Evolutionary conservation across 2,797 vertebrate genomes (phyloP), one percentile per base, ranked within the genome.

Genomic region (Labeo calbasu): DNA sequence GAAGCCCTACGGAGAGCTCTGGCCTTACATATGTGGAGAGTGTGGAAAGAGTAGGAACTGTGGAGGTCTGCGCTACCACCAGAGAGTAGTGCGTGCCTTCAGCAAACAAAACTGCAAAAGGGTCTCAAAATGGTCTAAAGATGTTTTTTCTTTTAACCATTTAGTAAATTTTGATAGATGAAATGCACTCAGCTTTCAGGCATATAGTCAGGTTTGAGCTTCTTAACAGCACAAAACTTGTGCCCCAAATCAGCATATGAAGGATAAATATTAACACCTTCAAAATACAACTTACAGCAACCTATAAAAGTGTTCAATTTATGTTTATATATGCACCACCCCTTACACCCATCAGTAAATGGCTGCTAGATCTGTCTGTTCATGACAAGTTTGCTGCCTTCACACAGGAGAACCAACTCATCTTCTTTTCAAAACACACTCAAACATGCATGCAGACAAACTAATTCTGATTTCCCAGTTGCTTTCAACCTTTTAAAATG

Each of bases 11-110:
- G 28, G 28, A 32, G 28, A 32, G 1, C 28, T 32, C 28, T 32
- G 28, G 28, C 28, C 1, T 32, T 32, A 32, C 28, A 48, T 92
- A 59, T 95, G 95, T 2, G 89, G 88, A 32, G 92, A 94, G 84
- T 95, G 95, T 84, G 94, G 93, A n/a, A 94, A 94, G 86, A 92
- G 92, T 13, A 92, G 93, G 71, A 94, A 95, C 90, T 92, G 28
- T 28, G 93, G 93, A 5, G 93, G 93, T 13, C 93, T 95, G 5
- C 94, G 92, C 79, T 93, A 94, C 84, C 95, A 95, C 90, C 92
- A 94, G 91, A 92, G 93, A 7, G 91, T 28, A 59, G 9, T 11
- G 21, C 55, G n/a, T 59, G 55, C 21, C 55, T 59, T 59, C 0
- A 59, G 57, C 10, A 59, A 23, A 59, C 4, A 4, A 23, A 23